phyloP scores from a whole-genome alignment of 2,113 vertebrate species.

The Pteronura brasiliensis region DNA sequence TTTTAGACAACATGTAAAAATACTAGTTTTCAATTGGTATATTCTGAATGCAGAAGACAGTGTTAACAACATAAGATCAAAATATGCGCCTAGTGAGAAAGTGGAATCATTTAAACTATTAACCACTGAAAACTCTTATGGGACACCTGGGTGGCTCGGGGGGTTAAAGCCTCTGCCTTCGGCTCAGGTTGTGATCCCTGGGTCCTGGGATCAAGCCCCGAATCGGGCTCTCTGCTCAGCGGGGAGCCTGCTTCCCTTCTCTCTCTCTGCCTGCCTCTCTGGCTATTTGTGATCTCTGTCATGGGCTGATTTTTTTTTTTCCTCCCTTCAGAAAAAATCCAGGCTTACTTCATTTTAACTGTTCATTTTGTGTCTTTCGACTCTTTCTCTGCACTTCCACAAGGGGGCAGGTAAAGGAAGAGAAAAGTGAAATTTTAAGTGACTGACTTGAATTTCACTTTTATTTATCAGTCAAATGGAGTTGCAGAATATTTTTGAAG shows the following conservation, averaged over 20 bases:
- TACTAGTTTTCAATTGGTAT: not conserved
- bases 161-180: no score
- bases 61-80: not conserved
- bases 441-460: not conserved
- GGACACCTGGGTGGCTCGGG: no score
- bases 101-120: not conserved
- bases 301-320: not conserved
- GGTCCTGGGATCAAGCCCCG: no score
- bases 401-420: conserved; percentile 57
- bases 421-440: not conserved
- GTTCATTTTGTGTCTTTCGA: not conserved
- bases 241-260: no score
- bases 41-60: not conserved
- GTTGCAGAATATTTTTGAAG: not conserved
- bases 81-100: not conserved
- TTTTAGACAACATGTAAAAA: not conserved
- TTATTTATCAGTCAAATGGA: not conserved
- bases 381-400: conserved; percentile 42
- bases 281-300: no score
- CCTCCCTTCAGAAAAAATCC: not conserved
- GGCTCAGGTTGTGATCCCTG: no score
- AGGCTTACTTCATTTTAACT: not conserved
- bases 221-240: no score
- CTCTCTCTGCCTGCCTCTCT: no score
- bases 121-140: not conserved